Base-by-base conservation (phyloP, 2,888 invertebrate genomes). In the Cephonodes hylas region DNA sequence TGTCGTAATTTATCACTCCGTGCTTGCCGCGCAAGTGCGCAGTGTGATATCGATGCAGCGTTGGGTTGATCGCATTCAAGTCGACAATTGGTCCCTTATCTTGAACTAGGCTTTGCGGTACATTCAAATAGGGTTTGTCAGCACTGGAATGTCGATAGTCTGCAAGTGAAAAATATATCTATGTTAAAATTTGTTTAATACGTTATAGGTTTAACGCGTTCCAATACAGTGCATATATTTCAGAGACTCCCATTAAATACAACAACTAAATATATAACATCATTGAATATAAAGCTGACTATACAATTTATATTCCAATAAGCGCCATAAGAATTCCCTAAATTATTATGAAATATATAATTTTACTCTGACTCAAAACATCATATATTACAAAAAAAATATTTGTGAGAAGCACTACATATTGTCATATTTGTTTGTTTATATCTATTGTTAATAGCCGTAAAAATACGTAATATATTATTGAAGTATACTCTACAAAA, bases 101-200 rank as follows among this genome's bases (percentile, higher is more conserved):
- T 71, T 81, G 83, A 64, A 73, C 71, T 68, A 76, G 71, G 70
- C 71, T 80, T 68, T 77, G 78, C 67, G 83, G 81, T 72, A 79
- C 75, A 71, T 84, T 85, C 75, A 79, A 78, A 75, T 83, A 80
- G 76, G 86, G 86, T 76, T 85, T 90, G 87, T 93, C 93, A 93
- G 93, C 93, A 88, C 89, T 93, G 91, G 94, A 94, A 94, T 92
- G 94, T 94, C 94, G 94, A 94, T 93, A 94, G 93, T 93, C 94
- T 94, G 93, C 69, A 89, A 88, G 74, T 63, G 65, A 62, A 75
- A 73, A 64, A 71, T 34, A 53, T 20, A 25, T n/a, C 6, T 53
- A 20, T 18, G 20, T 53, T 20, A 60, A 4, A 38, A 18, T 23
- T 53, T 34, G 8, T 23, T 22, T 4, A 46, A 2, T 46, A 59